Evolutionary conservation across 2,888 invertebrate species (phyloP).

Genomic region (Heliconius cydno): DNA sequence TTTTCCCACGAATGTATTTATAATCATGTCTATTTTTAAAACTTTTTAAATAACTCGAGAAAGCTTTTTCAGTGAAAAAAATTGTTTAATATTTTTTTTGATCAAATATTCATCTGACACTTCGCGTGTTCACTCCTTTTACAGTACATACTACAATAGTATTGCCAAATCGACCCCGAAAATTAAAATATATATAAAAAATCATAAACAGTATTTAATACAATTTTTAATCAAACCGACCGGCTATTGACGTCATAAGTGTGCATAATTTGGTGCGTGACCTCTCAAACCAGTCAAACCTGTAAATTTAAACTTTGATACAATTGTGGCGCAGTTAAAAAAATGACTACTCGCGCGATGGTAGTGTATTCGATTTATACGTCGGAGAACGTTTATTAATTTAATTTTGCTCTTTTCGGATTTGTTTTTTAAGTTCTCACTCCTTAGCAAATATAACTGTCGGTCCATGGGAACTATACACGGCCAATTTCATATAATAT

Average conservation of each 20-base stretch:
- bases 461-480: no score
- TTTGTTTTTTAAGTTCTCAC: no score
- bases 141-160: neutral
- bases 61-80: neutral
- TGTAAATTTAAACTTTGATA: neutral
- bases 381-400: no score
- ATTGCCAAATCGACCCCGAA: neutral
- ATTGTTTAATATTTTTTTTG: neutral
- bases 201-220: neutral
- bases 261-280: constrained; percentile 5
- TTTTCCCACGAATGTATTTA: neutral
- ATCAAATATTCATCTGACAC: neutral
- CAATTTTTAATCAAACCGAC: neutral
- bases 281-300: constrained; percentile 19
- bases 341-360: no score
- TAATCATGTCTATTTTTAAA: neutral
- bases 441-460: no score
- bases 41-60: neutral
- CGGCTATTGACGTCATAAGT: neutral
- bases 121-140: neutral
- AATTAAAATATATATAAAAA: neutral
- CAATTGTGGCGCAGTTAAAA: neutral
- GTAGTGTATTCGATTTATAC: no score
- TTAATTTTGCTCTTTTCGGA: no score
- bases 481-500: no score